A percentile compares a stretch with the other conserved stretches of the same genome.
phyloP scores from a whole-genome alignment of 1,140 invertebrate species.

The Bombus difficillimus region DNA sequence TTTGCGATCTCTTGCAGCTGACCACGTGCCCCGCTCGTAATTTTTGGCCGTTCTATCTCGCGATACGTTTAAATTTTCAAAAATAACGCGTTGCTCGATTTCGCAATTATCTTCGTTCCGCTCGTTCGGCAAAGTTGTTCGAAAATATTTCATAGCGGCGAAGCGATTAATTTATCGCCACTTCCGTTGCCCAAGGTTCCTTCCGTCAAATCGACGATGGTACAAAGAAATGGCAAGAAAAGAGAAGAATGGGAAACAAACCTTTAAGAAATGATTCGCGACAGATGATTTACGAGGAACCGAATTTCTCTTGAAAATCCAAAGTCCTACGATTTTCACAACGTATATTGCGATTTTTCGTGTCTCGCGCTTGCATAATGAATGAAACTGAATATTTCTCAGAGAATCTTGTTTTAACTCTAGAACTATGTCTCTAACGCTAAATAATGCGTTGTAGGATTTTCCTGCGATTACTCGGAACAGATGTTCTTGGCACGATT shows the following conservation, averaged over 20 bases:
- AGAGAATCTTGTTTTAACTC: no score
- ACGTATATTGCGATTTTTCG: no score
- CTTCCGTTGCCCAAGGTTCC: neutral
- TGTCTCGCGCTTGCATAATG: no score
- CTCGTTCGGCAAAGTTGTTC: neutral
- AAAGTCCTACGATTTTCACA: neutral
- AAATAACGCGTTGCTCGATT: slow-evolving; percentile 40
- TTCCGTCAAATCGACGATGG: neutral
- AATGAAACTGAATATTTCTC: no score
- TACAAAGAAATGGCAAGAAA: no score
- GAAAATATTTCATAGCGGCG: slow-evolving; percentile 25
- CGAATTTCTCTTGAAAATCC: neutral
- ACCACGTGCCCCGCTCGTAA: slow-evolving; percentile 34
- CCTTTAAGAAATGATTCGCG: neutral
- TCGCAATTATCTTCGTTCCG: neutral
- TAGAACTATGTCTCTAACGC: neutral
- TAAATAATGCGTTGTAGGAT: neutral
- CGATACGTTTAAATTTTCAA: slow-evolving; percentile 1
- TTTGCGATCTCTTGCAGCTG: slow-evolving; percentile 40
- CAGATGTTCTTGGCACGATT: no score
- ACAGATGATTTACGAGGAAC: neutral
- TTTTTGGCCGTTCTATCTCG: neutral
- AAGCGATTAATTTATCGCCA: slow-evolving; percentile 20
- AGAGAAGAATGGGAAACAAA: neutral
- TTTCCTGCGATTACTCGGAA: neutral